Conservation (phyloP, 2,113 vertebrate genomes). For the Apus apus region DNA sequence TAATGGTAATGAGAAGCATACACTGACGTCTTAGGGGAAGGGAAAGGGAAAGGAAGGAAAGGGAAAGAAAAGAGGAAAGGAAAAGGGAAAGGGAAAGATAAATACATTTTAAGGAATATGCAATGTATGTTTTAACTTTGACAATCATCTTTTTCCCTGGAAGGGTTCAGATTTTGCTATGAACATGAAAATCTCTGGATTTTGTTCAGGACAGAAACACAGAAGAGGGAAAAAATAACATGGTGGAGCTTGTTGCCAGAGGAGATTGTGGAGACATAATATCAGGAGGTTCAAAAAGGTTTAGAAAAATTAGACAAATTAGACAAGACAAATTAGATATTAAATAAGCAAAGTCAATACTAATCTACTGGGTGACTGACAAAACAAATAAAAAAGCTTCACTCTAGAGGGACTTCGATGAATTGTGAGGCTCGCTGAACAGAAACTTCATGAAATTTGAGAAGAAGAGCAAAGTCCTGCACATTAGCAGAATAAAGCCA, state of each 20-base stretch:
- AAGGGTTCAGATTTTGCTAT: background rate
- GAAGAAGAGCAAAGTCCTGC: background rate
- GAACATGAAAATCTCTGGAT: background rate
- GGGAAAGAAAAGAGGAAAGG: no score
- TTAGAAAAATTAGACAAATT: slow-evolving; percentile 55
- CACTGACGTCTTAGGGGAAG: background rate
- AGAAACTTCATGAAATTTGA: background rate
- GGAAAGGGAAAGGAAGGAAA: background rate
- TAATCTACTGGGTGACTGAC: background rate
- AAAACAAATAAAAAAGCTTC: slow-evolving; percentile 25
- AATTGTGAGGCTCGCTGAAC: background rate
- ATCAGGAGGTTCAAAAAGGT: slow-evolving; percentile 20
- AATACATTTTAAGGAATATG: background rate
- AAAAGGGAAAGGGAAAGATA: no score
- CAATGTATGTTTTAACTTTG: background rate
- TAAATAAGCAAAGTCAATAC: slow-evolving; percentile 45
- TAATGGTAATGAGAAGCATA: background rate
- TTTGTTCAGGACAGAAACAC: background rate
- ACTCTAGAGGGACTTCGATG: background rate
- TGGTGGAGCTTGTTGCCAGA: background rate
- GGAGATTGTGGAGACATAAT: background rate
- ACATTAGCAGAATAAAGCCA: background rate
- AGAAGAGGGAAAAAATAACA: background rate
- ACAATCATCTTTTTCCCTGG: background rate
- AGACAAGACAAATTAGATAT: slow-evolving; percentile 25